These are phyloP conservation scores for Drosophila picticornis DNA, from an alignment of 2,888 invertebrate species.

Conservation along the genomic window DNA sequence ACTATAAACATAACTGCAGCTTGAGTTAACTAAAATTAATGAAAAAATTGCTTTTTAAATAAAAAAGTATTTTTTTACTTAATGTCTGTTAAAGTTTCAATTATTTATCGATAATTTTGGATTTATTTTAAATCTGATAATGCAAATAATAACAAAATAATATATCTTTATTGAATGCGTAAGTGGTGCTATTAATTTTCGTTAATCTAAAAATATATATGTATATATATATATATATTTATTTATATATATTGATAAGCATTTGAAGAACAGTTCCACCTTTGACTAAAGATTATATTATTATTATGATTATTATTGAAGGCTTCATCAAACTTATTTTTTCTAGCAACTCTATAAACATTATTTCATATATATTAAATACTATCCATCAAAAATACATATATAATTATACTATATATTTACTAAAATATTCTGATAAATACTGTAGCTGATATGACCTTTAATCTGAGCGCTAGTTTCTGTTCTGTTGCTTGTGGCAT, in stretches of 20 bases:
- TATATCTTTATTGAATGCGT: neutral
- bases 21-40: neutral
- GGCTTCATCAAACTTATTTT: neutral
- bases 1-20: neutral
- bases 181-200: neutral
- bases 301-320: neutral
- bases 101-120: neutral
- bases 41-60: neutral
- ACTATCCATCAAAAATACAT: neutral
- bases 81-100: neutral
- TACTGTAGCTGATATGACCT: neutral
- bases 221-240: neutral
- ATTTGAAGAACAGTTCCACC: neutral
- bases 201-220: neutral
- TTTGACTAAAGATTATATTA: neutral
- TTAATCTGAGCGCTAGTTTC: neutral
- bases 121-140: too few relatives aligned
- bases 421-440: neutral
- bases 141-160: neutral
- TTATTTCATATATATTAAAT: neutral
- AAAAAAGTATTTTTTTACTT: neutral
- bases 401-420: neutral
- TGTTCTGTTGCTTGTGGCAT: conserved; percentile 29
- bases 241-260: neutral
- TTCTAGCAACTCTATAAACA: neutral